Percentiles rank a stretch among this genome's conserved stretches.
Evolutionary conservation across 2,113 vertebrate genomes (phyloP).

Genomic region (Oplegnathus fasciatus): DNA sequence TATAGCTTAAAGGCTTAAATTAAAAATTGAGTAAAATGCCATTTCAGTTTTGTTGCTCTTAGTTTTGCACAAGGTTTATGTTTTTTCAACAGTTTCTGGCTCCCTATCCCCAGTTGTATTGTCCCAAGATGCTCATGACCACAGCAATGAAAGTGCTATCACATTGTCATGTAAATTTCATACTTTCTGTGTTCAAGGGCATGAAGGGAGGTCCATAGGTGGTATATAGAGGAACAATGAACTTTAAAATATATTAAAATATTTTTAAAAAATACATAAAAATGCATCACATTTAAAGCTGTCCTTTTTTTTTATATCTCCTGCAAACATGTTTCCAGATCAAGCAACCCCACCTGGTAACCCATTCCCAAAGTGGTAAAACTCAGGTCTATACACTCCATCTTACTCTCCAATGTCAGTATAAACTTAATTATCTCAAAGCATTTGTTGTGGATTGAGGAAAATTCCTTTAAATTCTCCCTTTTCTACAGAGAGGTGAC

Average conservation of each 20-base stretch:
- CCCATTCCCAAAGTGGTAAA: background rate
- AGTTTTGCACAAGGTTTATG: background rate
- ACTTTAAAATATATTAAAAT: background rate
- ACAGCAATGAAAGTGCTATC: background rate
- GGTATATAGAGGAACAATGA: background rate
- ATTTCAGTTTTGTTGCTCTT: background rate
- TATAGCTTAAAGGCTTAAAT: background rate
- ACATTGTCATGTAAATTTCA: background rate
- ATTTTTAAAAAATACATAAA: background rate
- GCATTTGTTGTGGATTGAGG: constrained; percentile 19
- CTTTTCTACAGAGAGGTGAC: background rate
- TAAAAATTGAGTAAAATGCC: background rate
- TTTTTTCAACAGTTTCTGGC: background rate
- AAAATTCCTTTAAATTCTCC: background rate
- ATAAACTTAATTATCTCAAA: background rate
- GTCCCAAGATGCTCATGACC: background rate
- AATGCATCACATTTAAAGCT: constrained; percentile 15
- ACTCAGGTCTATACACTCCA: constrained; percentile 1
- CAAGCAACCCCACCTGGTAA: background rate
- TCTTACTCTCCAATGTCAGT: background rate
- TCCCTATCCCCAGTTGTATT: background rate
- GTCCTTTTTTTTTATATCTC: background rate
- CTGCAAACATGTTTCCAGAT: constrained; percentile 12
- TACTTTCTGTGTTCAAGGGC: background rate
- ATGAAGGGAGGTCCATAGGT: background rate